These are phyloP conservation scores for Eueides isabella DNA, from an alignment of 1,140 invertebrate species.

Conservation along the genomic window DNA sequence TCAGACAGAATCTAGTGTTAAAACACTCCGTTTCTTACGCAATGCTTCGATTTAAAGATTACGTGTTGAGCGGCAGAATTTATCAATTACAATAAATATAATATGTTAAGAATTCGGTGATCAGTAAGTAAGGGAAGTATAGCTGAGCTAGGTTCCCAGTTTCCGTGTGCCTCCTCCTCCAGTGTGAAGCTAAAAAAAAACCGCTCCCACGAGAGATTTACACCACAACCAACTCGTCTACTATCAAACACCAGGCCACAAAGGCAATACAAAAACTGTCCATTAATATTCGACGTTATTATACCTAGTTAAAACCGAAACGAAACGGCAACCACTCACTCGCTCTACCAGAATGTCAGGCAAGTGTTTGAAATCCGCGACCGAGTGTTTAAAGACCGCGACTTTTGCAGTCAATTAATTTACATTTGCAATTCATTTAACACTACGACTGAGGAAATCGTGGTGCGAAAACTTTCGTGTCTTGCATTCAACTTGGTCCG, in stretches of 20 bases:
- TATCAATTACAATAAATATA: no score
- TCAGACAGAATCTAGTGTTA: no score
- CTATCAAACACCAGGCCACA: no score
- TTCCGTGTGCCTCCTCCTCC: no score
- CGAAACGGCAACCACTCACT: background rate
- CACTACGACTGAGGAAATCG: background rate
- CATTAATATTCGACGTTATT: background rate
- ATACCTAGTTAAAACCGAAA: background rate
- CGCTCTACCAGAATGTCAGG: background rate
- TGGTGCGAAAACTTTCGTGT: conserved; percentile 11
- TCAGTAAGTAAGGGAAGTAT: no score
- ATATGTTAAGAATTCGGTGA: no score
- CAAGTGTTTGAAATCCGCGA: background rate
- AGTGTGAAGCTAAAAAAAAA: no score
- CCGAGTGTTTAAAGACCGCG: background rate
- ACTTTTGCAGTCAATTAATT: background rate
- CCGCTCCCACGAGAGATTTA: no score
- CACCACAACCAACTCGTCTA: no score
- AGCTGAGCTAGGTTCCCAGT: no score
- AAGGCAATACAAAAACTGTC: background rate
- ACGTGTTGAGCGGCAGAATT: background rate
- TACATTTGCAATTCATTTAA: conserved; percentile 9
- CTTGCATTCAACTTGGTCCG: conserved; percentile 1
- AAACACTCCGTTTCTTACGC: no score
- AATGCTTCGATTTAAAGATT: no score